These are phyloP conservation scores for Tenebrosternarchus preto DNA, from an alignment of 2,113 vertebrate genomes.

Conservation along the genomic window DNA sequence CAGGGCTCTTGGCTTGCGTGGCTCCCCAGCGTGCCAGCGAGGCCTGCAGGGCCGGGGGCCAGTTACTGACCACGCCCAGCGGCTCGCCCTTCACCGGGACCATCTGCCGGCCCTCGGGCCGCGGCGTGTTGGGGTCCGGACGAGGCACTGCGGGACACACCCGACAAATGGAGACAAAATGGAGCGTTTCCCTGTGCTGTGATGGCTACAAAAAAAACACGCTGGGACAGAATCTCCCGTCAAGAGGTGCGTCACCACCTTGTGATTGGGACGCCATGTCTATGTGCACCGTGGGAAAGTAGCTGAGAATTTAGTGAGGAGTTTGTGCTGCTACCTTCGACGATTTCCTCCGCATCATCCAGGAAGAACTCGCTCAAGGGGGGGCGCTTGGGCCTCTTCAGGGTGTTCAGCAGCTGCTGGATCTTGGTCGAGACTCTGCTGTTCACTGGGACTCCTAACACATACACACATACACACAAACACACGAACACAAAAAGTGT, in stretches of 20 bases:
- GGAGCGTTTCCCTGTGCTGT: too few relatives aligned
- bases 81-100: constrained; percentile 96
- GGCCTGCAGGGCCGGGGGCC: constrained; percentile 94
- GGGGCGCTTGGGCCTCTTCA: constrained; percentile 93
- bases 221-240: too few relatives aligned
- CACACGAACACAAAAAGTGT: constrained; percentile 35
- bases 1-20: constrained; percentile 92
- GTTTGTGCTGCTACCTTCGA: constrained; percentile 98
- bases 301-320: too few relatives aligned
- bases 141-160: constrained; percentile 80
- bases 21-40: constrained; percentile 96
- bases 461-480: constrained; percentile 53
- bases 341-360: constrained; percentile 96
- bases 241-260: too few relatives aligned
- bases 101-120: constrained; percentile 94
- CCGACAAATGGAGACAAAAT: too few relatives aligned
- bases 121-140: constrained; percentile 95
- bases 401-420: constrained; percentile 96
- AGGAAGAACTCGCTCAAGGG: constrained; percentile 95
- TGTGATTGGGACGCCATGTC: too few relatives aligned
- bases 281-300: too few relatives aligned
- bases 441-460: constrained; percentile 89
- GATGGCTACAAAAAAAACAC: too few relatives aligned
- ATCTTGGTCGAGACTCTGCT: constrained; percentile 98
- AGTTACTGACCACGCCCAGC: constrained; percentile 94